Base-by-base conservation (phyloP, 2,113 vertebrate species). In the Promerops cafer region DNA sequence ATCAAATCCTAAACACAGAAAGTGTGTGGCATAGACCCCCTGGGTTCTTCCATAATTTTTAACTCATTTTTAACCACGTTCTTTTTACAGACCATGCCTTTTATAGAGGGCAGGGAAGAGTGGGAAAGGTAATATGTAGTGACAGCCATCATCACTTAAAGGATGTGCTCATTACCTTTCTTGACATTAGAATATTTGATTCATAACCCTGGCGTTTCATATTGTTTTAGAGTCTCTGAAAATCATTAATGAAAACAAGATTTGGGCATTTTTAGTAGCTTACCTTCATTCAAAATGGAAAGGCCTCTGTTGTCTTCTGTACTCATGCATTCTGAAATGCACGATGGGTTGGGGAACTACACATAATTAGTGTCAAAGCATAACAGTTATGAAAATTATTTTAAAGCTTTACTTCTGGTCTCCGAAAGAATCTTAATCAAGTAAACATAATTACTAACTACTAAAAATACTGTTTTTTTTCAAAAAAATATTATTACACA, bases 301-400 rank as follows among this genome's bases (percentile, higher is more conserved):
- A 15, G 15, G 11, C 19, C 31, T 78, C 42, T 26, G 16, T 1
- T 79, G 20, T 53, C 61, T 63, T 37, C 23, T 63, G 15, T 31
- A 70, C 21, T 57, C n/a, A 59, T 31, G 26, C 31, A 85, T 50
- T 56, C n/a, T 66, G 33, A 85, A 88, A 83, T 28, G 8, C 53
- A 42, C 0, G 0, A 30, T 54, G 26, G 3, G 6, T 87, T 79
- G 57, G 50, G 2, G 0, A 31, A 35, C 28, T 59, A 19, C 45
- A n/a, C 30, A 42, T 17, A 68, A 18, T 1, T 57, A 27, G 22
- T 86, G 26, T 75, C 56, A 83, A 53, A 86, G 20, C 13, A 24
- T 2, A 66, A 22, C 20, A 14, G 28, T 6, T 44, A 79, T 28
- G 13, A 57, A 4, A 82, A 61, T 53, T 42, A 40, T 66, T 53